phyloP scores from a whole-genome alignment of 1,140 invertebrate species.

The Drosophila eugracilis region DNA sequence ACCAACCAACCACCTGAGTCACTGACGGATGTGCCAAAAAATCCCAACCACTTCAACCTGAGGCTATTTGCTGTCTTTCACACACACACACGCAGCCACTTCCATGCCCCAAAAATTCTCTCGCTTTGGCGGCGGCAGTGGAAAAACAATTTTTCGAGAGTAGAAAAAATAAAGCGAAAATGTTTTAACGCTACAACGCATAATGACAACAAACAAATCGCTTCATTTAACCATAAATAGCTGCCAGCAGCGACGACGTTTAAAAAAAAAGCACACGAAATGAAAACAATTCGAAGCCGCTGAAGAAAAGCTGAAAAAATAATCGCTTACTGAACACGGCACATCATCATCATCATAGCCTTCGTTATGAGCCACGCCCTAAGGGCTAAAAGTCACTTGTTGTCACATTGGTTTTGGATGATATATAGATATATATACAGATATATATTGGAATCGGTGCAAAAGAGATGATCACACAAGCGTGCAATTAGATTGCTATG shows the following conservation, averaged over 20 bases:
- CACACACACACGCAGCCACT: neutral
- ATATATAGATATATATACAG: neutral
- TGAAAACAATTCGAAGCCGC: slow-evolving; percentile 67
- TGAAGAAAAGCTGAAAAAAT: slow-evolving; percentile 76
- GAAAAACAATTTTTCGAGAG: slow-evolving; percentile 76
- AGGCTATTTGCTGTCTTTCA: slow-evolving; percentile 17
- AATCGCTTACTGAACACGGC: slow-evolving; percentile 80
- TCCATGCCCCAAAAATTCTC: slow-evolving; percentile 6
- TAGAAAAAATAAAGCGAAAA: slow-evolving; percentile 83
- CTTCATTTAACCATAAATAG: slow-evolving; percentile 84
- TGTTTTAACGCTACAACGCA: slow-evolving; percentile 78
- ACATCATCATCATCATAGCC: slow-evolving; percentile 5
- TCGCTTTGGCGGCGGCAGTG: slow-evolving; percentile 19
- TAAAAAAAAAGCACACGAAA: slow-evolving; percentile 52
- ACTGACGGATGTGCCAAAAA: slow-evolving; percentile 57
- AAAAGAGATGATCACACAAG: slow-evolving; percentile 51
- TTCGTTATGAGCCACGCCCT: slow-evolving; percentile 52
- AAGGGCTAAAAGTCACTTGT: slow-evolving; percentile 46
- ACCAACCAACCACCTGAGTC: slow-evolving; percentile 22
- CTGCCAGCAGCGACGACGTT: slow-evolving; percentile 64
- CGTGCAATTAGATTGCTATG: slow-evolving; percentile 60
- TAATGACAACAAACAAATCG: slow-evolving; percentile 83
- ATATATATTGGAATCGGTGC: neutral
- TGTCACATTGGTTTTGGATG: slow-evolving; percentile 9
- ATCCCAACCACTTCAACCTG: slow-evolving; percentile 61